Percentiles rank a stretch among this genome's conserved stretches.
Evolutionary conservation across 2,888 invertebrate genomes (phyloP).

Genomic region (Pseudoips prasinana): DNA sequence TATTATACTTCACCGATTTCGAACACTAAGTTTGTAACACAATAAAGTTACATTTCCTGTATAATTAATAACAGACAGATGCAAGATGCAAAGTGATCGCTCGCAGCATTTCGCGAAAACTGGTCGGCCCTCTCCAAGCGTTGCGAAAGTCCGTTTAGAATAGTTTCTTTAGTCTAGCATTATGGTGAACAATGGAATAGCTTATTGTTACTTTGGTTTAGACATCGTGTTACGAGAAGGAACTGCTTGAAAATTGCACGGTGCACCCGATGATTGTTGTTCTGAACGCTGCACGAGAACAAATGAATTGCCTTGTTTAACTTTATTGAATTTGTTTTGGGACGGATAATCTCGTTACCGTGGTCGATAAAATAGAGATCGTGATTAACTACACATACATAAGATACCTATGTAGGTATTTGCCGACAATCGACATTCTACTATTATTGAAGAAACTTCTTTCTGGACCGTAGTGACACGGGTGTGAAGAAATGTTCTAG

Average conservation of each 20-base stretch:
- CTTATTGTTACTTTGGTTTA: slow-evolving; percentile 12
- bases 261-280: slow-evolving; percentile 30
- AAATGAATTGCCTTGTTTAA: slow-evolving; percentile 11
- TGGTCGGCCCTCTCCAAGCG: slow-evolving; percentile 3
- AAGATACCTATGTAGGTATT: too few species aligned
- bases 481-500: too few species aligned
- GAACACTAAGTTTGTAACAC: slow-evolving; percentile 11
- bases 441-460: too few species aligned
- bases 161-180: slow-evolving; percentile 12
- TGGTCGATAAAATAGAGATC: too few species aligned
- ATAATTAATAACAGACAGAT: slow-evolving; percentile 12
- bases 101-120: slow-evolving; percentile 13
- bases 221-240: slow-evolving; percentile 18
- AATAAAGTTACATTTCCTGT: slow-evolving; percentile 29
- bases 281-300: slow-evolving; percentile 26
- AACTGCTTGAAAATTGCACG: slow-evolving; percentile 15
- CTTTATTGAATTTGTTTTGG: not conserved
- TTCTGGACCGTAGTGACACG: too few species aligned
- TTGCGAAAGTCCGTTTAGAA: slow-evolving; percentile 13
- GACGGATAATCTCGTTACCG: too few species aligned
- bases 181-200: slow-evolving; percentile 16
- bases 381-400: too few species aligned
- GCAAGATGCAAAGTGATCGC: slow-evolving; percentile 1
- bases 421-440: too few species aligned
- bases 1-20: slow-evolving; percentile 44